These are phyloP conservation scores for Meta bourneti DNA, from an alignment of 2,888 invertebrate species.

Conservation along the genomic window DNA sequence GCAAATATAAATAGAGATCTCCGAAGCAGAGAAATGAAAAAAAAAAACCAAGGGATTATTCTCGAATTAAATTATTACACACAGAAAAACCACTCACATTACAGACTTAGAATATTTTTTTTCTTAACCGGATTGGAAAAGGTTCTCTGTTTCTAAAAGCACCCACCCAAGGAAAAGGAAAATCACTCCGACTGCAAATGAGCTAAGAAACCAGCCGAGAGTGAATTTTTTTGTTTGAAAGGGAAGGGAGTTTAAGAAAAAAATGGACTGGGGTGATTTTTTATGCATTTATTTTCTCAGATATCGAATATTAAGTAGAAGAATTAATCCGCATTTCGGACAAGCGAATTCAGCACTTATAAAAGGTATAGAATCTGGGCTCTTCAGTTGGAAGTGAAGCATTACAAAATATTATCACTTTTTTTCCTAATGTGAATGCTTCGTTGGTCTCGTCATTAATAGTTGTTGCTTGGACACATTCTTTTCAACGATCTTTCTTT, in stretches of 20 bases:
- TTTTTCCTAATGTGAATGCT: slow-evolving; percentile 59
- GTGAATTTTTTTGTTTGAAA: slow-evolving; percentile 64
- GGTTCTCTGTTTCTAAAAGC: slow-evolving; percentile 67
- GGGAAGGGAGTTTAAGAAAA: background rate
- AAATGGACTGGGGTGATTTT: background rate
- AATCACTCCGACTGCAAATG: slow-evolving; percentile 63
- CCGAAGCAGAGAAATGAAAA: slow-evolving; percentile 21
- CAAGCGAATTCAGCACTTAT: slow-evolving; percentile 50
- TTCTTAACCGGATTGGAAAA: slow-evolving; percentile 42
- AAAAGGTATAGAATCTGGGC: slow-evolving; percentile 37
- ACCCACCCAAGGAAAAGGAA: slow-evolving; percentile 73
- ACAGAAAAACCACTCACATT: slow-evolving; percentile 64
- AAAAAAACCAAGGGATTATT: slow-evolving; percentile 54
- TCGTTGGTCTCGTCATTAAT: slow-evolving; percentile 68
- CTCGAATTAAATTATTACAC: slow-evolving; percentile 75
- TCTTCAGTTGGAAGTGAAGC: slow-evolving; percentile 69
- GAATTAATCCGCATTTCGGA: slow-evolving; percentile 74
- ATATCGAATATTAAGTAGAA: slow-evolving; percentile 75
- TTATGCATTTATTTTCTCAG: slow-evolving; percentile 64
- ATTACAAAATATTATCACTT: slow-evolving; percentile 71
- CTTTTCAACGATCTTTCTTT: slow-evolving; percentile 23
- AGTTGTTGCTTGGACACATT: slow-evolving; percentile 48
- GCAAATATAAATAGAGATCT: slow-evolving; percentile 57
- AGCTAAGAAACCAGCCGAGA: slow-evolving; percentile 67
- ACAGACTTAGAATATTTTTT: slow-evolving; percentile 29